Conservation (phyloP, 2,888 invertebrate genomes). For the Heliconius erato region DNA sequence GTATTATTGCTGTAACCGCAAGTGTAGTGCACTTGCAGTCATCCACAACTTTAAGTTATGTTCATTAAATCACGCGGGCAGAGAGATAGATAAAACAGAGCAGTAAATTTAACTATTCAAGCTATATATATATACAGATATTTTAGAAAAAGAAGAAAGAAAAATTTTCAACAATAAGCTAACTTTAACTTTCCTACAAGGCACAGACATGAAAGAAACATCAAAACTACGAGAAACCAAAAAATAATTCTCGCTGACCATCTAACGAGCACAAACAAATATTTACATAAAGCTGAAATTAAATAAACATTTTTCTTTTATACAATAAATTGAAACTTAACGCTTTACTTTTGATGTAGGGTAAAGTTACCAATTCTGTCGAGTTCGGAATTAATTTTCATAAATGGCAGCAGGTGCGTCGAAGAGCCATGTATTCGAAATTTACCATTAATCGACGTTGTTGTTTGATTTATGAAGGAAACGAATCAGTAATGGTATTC, state of each 20-base stretch:
- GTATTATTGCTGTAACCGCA: no score
- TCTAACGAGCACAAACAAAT: background rate
- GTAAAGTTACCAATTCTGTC: slow-evolving; percentile 38
- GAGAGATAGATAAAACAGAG: background rate
- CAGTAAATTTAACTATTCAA: background rate
- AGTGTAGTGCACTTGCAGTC: no score
- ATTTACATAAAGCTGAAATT: background rate
- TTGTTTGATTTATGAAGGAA: slow-evolving; percentile 61
- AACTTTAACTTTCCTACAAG: background rate
- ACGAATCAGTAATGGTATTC: slow-evolving; percentile 52
- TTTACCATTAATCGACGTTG: slow-evolving; percentile 59
- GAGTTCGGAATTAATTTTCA: slow-evolving; percentile 61
- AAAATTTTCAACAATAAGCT: background rate
- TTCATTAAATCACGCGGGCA: no score
- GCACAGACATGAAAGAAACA: background rate
- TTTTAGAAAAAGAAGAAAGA: background rate
- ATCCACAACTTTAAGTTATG: no score
- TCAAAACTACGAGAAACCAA: background rate
- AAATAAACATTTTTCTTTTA: slow-evolving; percentile 5
- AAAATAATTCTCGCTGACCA: background rate
- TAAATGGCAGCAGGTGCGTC: slow-evolving; percentile 60
- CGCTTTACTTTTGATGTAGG: slow-evolving; percentile 37
- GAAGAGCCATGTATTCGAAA: slow-evolving; percentile 59
- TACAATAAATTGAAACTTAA: slow-evolving; percentile 15
- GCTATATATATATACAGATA: no score